Evolutionary conservation across 2,113 vertebrate species (phyloP), one percentile per base, ranked within the genome.

Genomic region (Thalassoma bifasciatum): DNA sequence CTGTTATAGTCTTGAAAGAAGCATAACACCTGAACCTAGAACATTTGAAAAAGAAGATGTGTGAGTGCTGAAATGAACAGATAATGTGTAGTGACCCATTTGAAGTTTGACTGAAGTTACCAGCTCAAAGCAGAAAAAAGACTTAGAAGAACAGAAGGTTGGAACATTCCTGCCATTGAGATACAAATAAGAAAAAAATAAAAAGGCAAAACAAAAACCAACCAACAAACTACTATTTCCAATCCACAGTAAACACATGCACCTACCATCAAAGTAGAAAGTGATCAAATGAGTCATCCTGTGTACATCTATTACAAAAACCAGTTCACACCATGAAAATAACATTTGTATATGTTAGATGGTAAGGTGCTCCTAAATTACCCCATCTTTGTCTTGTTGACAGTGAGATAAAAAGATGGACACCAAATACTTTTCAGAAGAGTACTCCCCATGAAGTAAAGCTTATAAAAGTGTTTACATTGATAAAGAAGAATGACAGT

Each of bases 51-150:
- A 17, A 60, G 38, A 13, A 17, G 44, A 46, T 19, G 24, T 53
- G 10, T 30, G 9, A 36, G 42, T 61, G 61, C 44, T 38, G 50
- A 58, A 44, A 23, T 8, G 34, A 0, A 34, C 17, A 21, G 64
- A 30, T 79, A 36, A 64, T 67, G 62, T 42, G 34, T 3, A 64
- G 19, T 37, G 72, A 84, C 72, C 66, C 63, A 72, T 74, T 79
- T 76, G 42, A 72, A 64, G 76, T 59, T n/a, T 52, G 38, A 72
- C 51, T 5, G 17, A 37, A 30, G 56, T 24, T 62, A 10, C n/a
- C 0, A 10, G 24, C 50, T 49, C 40, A 19, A 6, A 34, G 23
- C 24, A 38, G 62, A 40, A 26, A 47, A 21, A 10, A 10, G 30
- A 62, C 57, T 58, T 59, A 57, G 50, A 59, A 54, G 34, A 61